A percentile compares a stretch with the other conserved stretches of the same genome.
phyloP scores from a whole-genome alignment of 2,797 vertebrate genomes.

The Iguana delicatissima region DNA sequence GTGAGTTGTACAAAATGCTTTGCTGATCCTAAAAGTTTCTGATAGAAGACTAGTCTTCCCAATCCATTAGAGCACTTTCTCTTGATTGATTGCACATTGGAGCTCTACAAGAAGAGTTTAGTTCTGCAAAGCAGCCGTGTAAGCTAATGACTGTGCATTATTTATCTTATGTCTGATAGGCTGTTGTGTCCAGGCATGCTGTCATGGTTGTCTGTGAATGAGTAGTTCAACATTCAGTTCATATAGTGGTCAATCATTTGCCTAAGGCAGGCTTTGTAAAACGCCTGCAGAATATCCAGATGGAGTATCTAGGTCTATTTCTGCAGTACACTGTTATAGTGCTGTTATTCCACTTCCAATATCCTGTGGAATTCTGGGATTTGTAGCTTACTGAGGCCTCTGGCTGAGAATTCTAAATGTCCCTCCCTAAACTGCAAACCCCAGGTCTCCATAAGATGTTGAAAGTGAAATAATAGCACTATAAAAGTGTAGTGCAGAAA shows the following conservation, averaged over 20 bases:
- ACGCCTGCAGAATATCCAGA: not conserved
- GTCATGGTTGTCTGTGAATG: not conserved
- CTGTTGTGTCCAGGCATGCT: too few species aligned
- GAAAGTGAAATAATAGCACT: too few species aligned
- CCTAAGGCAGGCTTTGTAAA: not conserved
- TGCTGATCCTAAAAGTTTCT: not conserved
- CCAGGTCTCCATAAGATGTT: too few species aligned
- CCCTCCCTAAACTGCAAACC: too few species aligned
- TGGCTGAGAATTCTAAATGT: too few species aligned
- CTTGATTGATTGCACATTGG: not conserved
- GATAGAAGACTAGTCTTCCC: rapidly evolving
- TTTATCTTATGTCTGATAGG: not conserved
- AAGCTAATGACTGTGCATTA: not conserved
- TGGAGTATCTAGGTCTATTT: not conserved
- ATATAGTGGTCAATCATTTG: too few species aligned
- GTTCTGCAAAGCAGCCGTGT: not conserved
- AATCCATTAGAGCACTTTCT: not conserved
- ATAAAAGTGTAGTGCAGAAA: too few species aligned
- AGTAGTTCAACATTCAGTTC: too few species aligned
- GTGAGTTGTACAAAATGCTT: conserved; percentile 71
- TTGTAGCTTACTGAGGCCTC: too few species aligned
- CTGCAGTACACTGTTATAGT: too few species aligned
- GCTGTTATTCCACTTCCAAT: too few species aligned
- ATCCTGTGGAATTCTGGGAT: too few species aligned
- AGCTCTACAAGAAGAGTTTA: not conserved